Conservation (phyloP, 2,888 invertebrate genomes). For the Gymnosoma rotundatum region DNA sequence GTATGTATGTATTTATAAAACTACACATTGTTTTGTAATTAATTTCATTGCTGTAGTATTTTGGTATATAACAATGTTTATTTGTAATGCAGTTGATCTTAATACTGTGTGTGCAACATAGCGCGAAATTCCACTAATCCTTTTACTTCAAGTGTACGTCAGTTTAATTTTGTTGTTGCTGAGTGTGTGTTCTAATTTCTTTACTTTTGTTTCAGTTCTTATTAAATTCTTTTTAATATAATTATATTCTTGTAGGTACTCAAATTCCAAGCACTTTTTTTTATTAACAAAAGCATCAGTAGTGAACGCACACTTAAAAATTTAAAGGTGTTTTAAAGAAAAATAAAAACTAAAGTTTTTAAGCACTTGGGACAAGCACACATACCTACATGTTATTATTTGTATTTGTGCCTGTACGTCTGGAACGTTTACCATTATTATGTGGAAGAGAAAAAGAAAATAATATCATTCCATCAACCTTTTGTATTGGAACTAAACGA, state of each 20-base stretch:
- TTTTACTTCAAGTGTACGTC: slow-evolving; percentile 12
- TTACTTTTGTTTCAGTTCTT: slow-evolving; percentile 39
- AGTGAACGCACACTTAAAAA: slow-evolving; percentile 19
- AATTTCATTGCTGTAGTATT: slow-evolving; percentile 6
- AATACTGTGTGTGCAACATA: slow-evolving; percentile 57
- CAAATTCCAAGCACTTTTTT: slow-evolving; percentile 59
- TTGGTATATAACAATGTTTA: not conserved
- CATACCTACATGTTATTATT: no score
- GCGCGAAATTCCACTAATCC: slow-evolving; percentile 65
- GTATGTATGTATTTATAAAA: not conserved
- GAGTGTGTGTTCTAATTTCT: slow-evolving; percentile 31
- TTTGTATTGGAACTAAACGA: slow-evolving; percentile 21
- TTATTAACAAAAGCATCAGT: slow-evolving; percentile 29
- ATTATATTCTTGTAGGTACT: slow-evolving; percentile 56
- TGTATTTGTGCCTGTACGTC: not conserved
- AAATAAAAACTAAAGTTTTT: slow-evolving; percentile 25
- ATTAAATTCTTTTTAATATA: slow-evolving; percentile 54
- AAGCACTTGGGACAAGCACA: no score
- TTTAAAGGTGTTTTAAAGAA: slow-evolving; percentile 24
- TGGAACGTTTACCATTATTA: slow-evolving; percentile 36
- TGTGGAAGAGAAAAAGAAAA: slow-evolving; percentile 17
- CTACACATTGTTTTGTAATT: slow-evolving; percentile 19
- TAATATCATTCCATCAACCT: slow-evolving; percentile 41
- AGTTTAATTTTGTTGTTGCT: not conserved
- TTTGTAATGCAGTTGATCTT: slow-evolving; percentile 47